These are phyloP conservation scores for Diabrotica balteata DNA, from an alignment of 2,888 invertebrate genomes.

Conservation along the genomic window DNA sequence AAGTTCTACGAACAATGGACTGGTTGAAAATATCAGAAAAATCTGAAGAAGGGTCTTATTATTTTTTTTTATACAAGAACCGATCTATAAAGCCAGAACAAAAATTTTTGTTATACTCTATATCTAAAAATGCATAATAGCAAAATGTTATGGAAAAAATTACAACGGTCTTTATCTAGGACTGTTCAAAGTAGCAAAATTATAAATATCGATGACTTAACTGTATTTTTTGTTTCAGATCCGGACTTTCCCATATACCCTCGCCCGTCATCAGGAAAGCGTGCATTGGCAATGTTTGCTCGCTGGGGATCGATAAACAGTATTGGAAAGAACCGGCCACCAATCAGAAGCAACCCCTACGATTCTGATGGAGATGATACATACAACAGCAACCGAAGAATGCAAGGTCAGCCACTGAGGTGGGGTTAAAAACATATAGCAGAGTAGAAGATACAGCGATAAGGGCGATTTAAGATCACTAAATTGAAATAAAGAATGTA, in stretches of 20 bases:
- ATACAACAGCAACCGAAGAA: slow-evolving; percentile 59
- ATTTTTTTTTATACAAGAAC: no score
- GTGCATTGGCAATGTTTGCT: slow-evolving; percentile 60
- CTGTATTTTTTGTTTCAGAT: slow-evolving; percentile 27
- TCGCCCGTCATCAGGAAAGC: slow-evolving; percentile 48
- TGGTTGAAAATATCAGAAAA: no score
- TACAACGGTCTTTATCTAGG: no score
- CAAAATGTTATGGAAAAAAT: no score
- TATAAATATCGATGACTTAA: no score
- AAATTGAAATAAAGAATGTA: slow-evolving; percentile 1
- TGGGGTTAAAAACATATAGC: slow-evolving; percentile 57
- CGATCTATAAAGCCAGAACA: no score
- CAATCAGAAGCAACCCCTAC: slow-evolving; percentile 52
- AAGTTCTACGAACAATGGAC: no score
- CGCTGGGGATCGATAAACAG: slow-evolving; percentile 60
- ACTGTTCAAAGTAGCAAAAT: no score
- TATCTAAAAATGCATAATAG: no score
- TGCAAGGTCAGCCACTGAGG: slow-evolving; percentile 61
- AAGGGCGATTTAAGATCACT: slow-evolving; percentile 12
- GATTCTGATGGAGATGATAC: slow-evolving; percentile 42
- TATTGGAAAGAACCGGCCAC: slow-evolving; percentile 56
- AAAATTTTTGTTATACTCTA: no score
- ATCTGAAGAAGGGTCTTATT: no score
- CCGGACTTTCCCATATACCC: slow-evolving; percentile 17
- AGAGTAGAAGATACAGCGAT: slow-evolving; percentile 23